Evolutionary conservation across 2,888 invertebrate genomes (phyloP), one percentile per base, ranked within the genome.

Genomic region (Chrysolina oricalcia): DNA sequence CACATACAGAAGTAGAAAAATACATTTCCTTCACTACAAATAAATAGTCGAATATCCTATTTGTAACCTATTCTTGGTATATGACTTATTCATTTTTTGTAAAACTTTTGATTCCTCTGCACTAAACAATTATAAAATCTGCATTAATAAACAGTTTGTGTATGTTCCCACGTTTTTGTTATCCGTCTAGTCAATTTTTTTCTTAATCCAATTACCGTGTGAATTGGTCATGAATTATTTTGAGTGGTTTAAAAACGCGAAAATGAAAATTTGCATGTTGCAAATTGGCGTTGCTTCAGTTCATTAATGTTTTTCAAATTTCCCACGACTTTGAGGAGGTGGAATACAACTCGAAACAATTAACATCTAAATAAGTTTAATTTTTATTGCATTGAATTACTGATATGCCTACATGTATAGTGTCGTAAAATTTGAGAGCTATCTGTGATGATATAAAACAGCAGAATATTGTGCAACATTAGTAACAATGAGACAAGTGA

Each of bases 241-340:
- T 13, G 19, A 13, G 23, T 21, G 56, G 56, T 11, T 21, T 59
- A 35, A 27, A n/a, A 59, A 23, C n/a, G 19, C 19, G 19, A 9
- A 59, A 59, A 15, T 59, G 59, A 59, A 59, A 35, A 59, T 27
- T 59, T n/a, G 27, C n/a, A 8, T 59, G 59, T 59, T 56, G 19
- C 56, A 56, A 21, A 56, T 56, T 19, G 11, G 56, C 13, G 56
- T 56, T 56, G 56, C 21, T 56, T 56, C 56, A 56, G 23, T 21
- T 56, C 56, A 56, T 56, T 19, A 19, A 23, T 56, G 19, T 56
- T 59, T n/a, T 27, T 59, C n/a, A 59, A n/a, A 23, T 27, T 27
- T 59, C 59, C 59, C 59, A 59, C 59, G 59, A 59, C 15, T 35
- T 23, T n/a, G 59, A 19, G 11, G 19, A 56, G 56, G 23, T 56